Evolutionary conservation across 2,888 invertebrate genomes (phyloP).

Genomic region (Gari tellinella): DNA sequence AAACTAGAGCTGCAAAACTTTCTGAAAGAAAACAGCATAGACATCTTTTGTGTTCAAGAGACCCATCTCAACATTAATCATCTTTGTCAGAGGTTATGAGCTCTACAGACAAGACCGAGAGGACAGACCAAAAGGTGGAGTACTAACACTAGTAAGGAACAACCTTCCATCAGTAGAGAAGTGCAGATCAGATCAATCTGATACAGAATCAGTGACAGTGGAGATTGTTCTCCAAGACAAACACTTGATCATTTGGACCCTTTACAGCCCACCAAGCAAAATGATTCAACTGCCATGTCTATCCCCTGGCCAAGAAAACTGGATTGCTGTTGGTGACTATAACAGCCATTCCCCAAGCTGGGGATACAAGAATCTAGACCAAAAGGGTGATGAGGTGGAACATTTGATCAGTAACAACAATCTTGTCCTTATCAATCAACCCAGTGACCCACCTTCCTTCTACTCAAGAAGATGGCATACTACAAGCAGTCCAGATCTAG

Average conservation of each 20-base stretch:
- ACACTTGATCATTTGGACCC: not conserved
- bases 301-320: not conserved
- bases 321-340: constrained; percentile 35
- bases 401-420: constrained; percentile 21
- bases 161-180: no score
- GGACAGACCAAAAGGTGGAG: no score
- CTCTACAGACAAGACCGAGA: no score
- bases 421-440: constrained; percentile 31
- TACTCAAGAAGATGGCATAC: constrained; percentile 33
- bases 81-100: no score
- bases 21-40: no score
- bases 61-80: no score
- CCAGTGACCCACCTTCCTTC: constrained; percentile 35
- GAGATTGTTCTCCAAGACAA: constrained; percentile 9
- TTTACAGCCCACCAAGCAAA: constrained; percentile 13
- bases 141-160: no score
- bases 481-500: constrained; percentile 35
- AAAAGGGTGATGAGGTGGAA: constrained; percentile 38
- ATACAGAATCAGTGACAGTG: constrained; percentile 8
- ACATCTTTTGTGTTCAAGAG: no score
- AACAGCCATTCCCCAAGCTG: constrained; percentile 43
- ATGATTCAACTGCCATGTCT: constrained; percentile 12
- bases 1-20: no score
- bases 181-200: no score
- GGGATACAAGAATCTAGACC: constrained; percentile 32